Evolutionary conservation across 2,113 vertebrate species (phyloP), one percentile per base, ranked within the genome.

Genomic region (Protobothrops mucrosquamatus): DNA sequence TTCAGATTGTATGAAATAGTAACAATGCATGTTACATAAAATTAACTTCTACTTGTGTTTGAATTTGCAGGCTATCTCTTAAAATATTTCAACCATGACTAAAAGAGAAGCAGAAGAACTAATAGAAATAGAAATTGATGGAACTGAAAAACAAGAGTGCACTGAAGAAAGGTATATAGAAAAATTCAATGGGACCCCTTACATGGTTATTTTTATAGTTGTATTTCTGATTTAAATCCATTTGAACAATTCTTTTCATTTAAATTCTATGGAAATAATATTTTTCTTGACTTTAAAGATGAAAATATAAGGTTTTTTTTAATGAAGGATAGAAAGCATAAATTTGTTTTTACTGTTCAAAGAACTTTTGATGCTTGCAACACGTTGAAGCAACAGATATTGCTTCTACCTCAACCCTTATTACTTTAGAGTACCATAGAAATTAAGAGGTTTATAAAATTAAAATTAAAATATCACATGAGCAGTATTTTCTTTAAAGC

Each of bases 41-140:
- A 86, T 48, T 48, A 48, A 10, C 91, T 0, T 92, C 56, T 57
- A 23, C 6, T 18, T 59, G 89, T 81, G 51, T 95, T 95, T 95
- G 94, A 96, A 96, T 15, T 97, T 96, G 1, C 81, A 98, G 97
- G 56, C 92, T 69, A 94, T 90, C 95, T 93, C 93, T 95, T 95
- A 91, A 96, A 94, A 94, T 89, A 2, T 91, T 96, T 95, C 96
- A 97, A 93, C 96, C 98, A 99, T 99, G 99, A 98, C 99, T 95
- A 99, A 99, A 97, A 98, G 98, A 97, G 99, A 99, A 96, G 96
- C 98, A 93, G 99, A 99, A 92, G 99, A 99, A 96, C 97, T 99
- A 97, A 99, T 99, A 97, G 99, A 99, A 97, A 99, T 99, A 69
- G 99, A 99, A 97, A 99, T 99, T 2, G 99, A 99, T 97, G 99